Conservation (phyloP, 2,888 invertebrate genomes). For the Allolobophora icterica region DNA sequence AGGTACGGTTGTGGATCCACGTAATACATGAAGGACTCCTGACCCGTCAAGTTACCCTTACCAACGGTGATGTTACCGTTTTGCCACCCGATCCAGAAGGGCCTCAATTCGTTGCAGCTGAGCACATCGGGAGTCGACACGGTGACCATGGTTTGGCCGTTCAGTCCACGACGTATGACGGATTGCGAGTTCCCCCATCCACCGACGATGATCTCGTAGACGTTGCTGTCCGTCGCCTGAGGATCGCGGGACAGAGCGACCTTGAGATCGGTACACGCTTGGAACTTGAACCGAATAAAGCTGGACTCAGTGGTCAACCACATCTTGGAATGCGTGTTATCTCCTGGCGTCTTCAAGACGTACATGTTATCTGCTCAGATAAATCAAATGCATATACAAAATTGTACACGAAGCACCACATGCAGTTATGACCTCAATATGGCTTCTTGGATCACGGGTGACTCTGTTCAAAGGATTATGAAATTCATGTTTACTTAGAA, state of each 20-base stretch:
- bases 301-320: conserved; percentile 31
- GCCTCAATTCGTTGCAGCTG: conserved; percentile 28
- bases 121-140: conserved; percentile 36
- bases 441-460: background rate
- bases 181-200: conserved; percentile 33
- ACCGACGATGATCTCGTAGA: conserved; percentile 34
- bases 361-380: background rate
- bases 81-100: conserved; percentile 37
- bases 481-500: background rate
- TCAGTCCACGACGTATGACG: conserved; percentile 26
- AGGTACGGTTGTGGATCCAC: background rate
- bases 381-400: background rate
- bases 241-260: conserved; percentile 32
- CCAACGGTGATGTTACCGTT: conserved; percentile 34
- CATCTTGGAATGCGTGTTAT: conserved; percentile 26
- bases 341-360: conserved; percentile 30
- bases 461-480: too few relatives aligned
- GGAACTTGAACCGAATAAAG: conserved; percentile 21
- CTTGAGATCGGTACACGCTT: conserved; percentile 25
- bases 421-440: background rate
- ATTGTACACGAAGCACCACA: too few relatives aligned
- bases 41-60: conserved; percentile 1
- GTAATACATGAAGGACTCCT: conserved; percentile 28
- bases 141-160: background rate
- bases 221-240: background rate